Base-by-base conservation (phyloP, 30 jellyfish, hydroid and myxozoan genomes). In the Turritopsis dohrnii region DNA sequence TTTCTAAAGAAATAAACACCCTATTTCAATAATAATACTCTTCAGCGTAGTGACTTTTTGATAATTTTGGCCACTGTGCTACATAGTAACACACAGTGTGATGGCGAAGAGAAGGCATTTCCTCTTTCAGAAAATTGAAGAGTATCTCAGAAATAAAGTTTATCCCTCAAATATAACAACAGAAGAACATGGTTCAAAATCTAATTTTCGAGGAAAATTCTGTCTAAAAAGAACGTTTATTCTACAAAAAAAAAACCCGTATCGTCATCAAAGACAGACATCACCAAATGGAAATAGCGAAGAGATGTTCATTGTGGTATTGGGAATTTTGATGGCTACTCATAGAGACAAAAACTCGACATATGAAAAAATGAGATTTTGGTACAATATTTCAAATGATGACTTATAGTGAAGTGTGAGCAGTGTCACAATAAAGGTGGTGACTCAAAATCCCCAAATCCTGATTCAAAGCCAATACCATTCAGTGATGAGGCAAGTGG, bases 31-130 rank as follows among this genome's bases (percentile, higher is more conserved):
- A n/a, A n/a, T n/a, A n/a, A n/a, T n/a, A n/a, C n/a, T n/a, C n/a
- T n/a, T n/a, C n/a, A n/a, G n/a, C n/a, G n/a, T n/a, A n/a, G n/a
- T n/a, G n/a, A n/a, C n/a, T n/a, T n/a, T n/a, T n/a, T n/a, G n/a
- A n/a, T n/a, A n/a, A n/a, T n/a, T n/a, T n/a, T n/a, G n/a, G n/a
- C n/a, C n/a, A 72, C 18, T n/a, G n/a, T n/a, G n/a, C n/a, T n/a
- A n/a, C n/a, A n/a, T n/a, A 1, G 8, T 23, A 26, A 73, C 25
- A 29, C 25, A 73, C 83, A 8, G 60, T 1, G 8, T 22, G 27
- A 75, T 75, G 83, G 83, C 83, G 60, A 28, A 75, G 52, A 75
- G 83, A 75, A 75, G n/a, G 52, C 83, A 75, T 75, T 75, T 75
- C n/a, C 54, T 22, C 25, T 75, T 75, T 75, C 7, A 75, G 8